Conservation (phyloP, 2,888 invertebrate species). For the Muschampia staudingeri region DNA sequence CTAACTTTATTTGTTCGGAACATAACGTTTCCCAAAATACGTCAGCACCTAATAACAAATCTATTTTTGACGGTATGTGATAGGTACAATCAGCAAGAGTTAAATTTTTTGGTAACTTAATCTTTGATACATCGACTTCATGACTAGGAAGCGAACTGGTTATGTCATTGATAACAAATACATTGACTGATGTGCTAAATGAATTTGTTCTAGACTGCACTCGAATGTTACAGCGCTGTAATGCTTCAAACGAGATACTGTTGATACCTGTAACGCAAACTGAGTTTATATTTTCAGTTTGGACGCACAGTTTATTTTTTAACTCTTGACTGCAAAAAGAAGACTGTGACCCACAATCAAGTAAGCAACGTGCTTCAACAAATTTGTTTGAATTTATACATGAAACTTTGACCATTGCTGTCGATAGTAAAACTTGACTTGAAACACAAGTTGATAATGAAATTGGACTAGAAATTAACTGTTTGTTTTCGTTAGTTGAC, state of each 20-base stretch:
- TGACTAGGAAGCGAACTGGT: conserved; percentile 19
- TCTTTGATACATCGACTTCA: conserved; percentile 9
- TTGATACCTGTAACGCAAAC: conserved; percentile 43
- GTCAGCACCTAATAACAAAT: conserved; percentile 33
- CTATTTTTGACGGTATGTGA: conserved; percentile 26
- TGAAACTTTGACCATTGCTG: conserved; percentile 39
- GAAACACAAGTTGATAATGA: conserved; percentile 11
- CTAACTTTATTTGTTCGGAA: conserved; percentile 48
- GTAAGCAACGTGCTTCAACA: conserved; percentile 38
- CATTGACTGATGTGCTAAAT: conserved; percentile 36
- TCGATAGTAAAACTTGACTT: conserved; percentile 38
- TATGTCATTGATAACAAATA: conserved; percentile 31
- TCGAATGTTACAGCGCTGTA: conserved; percentile 35
- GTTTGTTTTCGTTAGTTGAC: conserved; percentile 11
- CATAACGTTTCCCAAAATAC: conserved; percentile 40
- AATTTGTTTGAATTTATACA: conserved; percentile 31
- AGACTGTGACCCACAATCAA: conserved; percentile 49
- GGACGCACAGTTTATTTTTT: not conserved
- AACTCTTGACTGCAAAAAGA: conserved; percentile 38
- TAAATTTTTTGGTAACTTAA: conserved; percentile 32
- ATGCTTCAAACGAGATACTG: conserved; percentile 31
- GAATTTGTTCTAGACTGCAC: not conserved
- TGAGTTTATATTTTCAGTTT: conserved; percentile 22
- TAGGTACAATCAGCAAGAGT: conserved; percentile 1
- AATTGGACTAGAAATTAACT: conserved; percentile 16